Evolutionary conservation across 1,140 invertebrate genomes (phyloP).

Genomic region (Hermetia illucens): DNA sequence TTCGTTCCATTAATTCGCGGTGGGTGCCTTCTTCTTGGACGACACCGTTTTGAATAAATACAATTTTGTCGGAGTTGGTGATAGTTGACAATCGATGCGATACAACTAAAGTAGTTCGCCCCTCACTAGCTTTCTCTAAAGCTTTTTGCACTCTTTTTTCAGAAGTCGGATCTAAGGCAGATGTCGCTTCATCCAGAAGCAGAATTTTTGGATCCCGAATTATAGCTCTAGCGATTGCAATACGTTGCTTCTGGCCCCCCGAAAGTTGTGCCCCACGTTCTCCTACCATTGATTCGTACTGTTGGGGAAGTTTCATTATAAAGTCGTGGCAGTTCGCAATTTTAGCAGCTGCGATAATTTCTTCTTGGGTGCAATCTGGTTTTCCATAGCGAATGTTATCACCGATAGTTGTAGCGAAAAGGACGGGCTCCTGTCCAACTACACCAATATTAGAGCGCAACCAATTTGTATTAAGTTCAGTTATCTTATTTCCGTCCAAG

Average conservation of each 20-base stretch:
- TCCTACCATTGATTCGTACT: constrained; percentile 65
- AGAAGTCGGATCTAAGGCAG: constrained; percentile 71
- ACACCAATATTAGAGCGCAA: constrained; percentile 63
- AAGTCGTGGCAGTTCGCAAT: constrained; percentile 76
- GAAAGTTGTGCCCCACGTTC: constrained; percentile 65
- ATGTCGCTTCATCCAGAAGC: constrained; percentile 79
- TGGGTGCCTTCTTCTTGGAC: constrained; percentile 70
- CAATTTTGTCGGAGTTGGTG: constrained; percentile 64
- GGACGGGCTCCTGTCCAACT: constrained; percentile 74
- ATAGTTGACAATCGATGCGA: constrained; percentile 81
- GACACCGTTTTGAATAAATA: constrained; percentile 55
- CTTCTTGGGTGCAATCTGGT: constrained; percentile 46
- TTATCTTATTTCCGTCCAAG: constrained; percentile 52
- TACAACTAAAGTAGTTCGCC: constrained; percentile 76
- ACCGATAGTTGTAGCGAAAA: constrained; percentile 71
- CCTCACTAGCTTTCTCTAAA: constrained; percentile 52
- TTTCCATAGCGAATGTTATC: constrained; percentile 46
- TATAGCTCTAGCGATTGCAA: constrained; percentile 75
- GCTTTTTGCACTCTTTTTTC: constrained; percentile 60
- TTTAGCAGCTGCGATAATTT: constrained; percentile 54
- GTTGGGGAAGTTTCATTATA: constrained; percentile 62
- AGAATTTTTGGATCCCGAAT: constrained; percentile 62
- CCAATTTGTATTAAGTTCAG: constrained; percentile 57
- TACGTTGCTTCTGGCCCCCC: constrained; percentile 64
- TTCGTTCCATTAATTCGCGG: constrained; percentile 53